phyloP scores from a whole-genome alignment of 2,888 invertebrate genomes.

The Diogma glabrata region DNA sequence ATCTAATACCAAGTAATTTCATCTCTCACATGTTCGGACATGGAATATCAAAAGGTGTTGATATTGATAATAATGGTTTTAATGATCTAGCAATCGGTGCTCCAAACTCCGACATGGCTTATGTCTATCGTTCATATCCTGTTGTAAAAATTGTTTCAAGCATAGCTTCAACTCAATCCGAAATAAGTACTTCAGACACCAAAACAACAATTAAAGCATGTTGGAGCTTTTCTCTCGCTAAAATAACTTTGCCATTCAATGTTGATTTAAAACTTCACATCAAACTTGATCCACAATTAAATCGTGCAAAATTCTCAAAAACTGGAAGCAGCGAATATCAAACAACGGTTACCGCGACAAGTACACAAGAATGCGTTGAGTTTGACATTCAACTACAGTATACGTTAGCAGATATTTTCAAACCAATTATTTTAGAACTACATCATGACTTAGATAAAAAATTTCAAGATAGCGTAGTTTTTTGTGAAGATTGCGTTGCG shows the following conservation, averaged over 20 bases:
- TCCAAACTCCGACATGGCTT: constrained; percentile 25
- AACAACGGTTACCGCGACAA: neutral
- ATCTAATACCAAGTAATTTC: neutral
- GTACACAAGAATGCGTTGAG: neutral
- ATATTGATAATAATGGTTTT: constrained; percentile 21
- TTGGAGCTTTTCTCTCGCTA: neutral
- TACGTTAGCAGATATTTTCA: neutral
- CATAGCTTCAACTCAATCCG: constrained; percentile 5
- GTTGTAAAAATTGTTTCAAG: constrained; percentile 18
- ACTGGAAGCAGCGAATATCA: neutral
- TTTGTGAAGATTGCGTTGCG: constrained; percentile 16
- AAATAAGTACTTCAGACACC: neutral
- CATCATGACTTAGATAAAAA: constrained; percentile 1
- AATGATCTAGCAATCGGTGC: constrained; percentile 23
- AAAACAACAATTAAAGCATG: neutral
- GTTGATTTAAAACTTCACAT: neutral
- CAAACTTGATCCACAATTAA: constrained; percentile 6
- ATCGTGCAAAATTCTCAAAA: neutral
- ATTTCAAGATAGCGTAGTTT: constrained; percentile 5
- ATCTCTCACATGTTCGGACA: constrained; percentile 15
- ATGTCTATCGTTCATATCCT: constrained; percentile 24
- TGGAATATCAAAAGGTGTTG: constrained; percentile 27
- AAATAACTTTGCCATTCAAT: neutral
- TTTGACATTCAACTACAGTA: neutral
- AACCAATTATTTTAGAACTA: constrained; percentile 3